Evolutionary conservation across 2,888 invertebrate genomes (phyloP).

Genomic region (Tenthredo scrophulariae): DNA sequence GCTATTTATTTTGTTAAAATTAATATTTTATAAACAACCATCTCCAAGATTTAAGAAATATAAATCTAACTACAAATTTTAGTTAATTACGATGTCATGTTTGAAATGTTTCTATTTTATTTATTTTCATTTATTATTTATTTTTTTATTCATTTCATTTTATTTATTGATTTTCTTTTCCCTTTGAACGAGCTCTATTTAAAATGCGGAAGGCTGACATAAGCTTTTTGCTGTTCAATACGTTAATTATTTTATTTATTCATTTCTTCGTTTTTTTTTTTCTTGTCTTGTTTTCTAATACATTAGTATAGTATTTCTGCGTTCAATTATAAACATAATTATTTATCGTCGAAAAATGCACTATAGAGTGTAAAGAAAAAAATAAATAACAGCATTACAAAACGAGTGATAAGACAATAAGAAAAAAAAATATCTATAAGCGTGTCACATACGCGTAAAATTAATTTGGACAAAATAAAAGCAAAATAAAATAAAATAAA

Average conservation of each 20-base stretch:
- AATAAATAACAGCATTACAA: conserved; percentile 20
- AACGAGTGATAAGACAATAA: conserved; percentile 22
- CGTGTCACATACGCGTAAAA: neutral
- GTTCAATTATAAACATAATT: neutral
- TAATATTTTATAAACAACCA: conserved; percentile 48
- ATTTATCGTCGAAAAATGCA: neutral
- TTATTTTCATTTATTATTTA: neutral
- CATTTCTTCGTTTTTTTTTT: neutral
- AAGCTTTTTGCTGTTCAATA: conserved; percentile 1
- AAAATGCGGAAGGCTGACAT: conserved; percentile 19
- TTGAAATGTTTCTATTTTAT: conserved; percentile 3
- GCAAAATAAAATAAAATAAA: neutral
- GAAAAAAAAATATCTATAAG: neutral
- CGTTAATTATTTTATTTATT: neutral
- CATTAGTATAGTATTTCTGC: neutral
- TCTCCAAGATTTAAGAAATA: conserved; percentile 48
- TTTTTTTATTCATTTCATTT: neutral
- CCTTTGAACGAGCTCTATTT: neutral
- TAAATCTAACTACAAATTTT: conserved; percentile 43
- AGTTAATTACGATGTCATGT: conserved; percentile 7
- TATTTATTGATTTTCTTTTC: neutral
- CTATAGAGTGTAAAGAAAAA: neutral
- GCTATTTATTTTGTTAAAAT: conserved; percentile 35
- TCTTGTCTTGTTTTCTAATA: neutral
- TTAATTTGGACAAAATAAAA: neutral